These are phyloP conservation scores for Lysandra bellargus DNA, from an alignment of 2,888 invertebrate species.

Conservation along the genomic window DNA sequence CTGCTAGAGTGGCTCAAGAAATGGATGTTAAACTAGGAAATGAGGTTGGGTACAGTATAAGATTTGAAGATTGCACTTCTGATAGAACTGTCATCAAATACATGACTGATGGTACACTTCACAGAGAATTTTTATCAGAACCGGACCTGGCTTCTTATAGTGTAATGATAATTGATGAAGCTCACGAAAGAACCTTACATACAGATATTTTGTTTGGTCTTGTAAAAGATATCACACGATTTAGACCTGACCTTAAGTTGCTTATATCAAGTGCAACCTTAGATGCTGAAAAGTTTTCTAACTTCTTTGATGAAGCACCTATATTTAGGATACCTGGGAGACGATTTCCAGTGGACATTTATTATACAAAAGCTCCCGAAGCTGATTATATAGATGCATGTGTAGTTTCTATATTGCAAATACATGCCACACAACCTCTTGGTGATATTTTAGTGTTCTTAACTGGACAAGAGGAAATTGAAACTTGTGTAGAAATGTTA, in stretches of 20 bases:
- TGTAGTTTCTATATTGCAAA: constrained; percentile 98
- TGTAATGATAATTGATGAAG: constrained; percentile 99
- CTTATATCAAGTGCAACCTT: constrained; percentile 98
- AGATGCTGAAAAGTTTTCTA: constrained; percentile 98
- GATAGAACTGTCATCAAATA: constrained; percentile 98
- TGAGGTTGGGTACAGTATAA: constrained; percentile 93
- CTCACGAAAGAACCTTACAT: constrained; percentile 98
- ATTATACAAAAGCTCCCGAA: constrained; percentile 99
- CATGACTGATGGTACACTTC: constrained; percentile 99
- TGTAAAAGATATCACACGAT: constrained; percentile 96
- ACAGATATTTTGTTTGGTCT: constrained; percentile 99
- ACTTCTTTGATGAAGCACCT: constrained; percentile 99
- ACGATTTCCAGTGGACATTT: constrained; percentile 98
- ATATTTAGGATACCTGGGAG: constrained; percentile 99
- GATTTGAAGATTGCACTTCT: constrained; percentile 99
- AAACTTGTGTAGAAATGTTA: constrained; percentile 92
- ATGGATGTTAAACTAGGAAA: constrained; percentile 97
- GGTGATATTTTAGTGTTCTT: constrained; percentile 98
- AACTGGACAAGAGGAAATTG: constrained; percentile 95
- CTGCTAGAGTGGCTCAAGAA: constrained; percentile 98
- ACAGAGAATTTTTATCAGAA: constrained; percentile 97
- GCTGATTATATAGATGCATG: constrained; percentile 99
- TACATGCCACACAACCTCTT: constrained; percentile 97
- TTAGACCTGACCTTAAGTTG: constrained; percentile 95
- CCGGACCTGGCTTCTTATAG: constrained; percentile 97